phyloP scores from a whole-genome alignment of 2,113 vertebrate species.

The Desmodus rotundus region DNA sequence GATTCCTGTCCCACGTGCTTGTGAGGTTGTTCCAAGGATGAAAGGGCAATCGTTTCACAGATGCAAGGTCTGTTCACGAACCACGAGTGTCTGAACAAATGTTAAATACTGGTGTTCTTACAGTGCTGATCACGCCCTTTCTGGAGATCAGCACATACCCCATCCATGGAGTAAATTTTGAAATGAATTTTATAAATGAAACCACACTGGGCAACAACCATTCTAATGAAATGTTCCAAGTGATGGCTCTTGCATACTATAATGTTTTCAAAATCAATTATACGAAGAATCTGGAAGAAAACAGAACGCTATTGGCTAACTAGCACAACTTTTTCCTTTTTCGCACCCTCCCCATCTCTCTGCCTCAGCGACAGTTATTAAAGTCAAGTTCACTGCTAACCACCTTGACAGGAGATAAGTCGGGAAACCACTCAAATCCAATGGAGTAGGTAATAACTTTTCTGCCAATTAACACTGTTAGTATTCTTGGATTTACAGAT shows the following conservation, averaged over 20 bases:
- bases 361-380: not conserved
- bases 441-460: not conserved
- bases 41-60: not conserved
- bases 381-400: constrained; percentile 24
- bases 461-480: not conserved
- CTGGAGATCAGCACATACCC: not conserved
- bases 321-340: not conserved
- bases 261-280: not conserved
- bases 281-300: not conserved
- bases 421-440: not conserved
- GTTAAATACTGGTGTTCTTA: not conserved
- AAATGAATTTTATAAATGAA: constrained; percentile 4
- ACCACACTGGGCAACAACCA: not conserved
- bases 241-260: not conserved
- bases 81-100: not conserved
- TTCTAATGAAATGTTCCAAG: constrained; percentile 4
- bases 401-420: not conserved
- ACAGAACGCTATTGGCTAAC: not conserved
- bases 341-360: not conserved
- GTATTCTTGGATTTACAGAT: not conserved
- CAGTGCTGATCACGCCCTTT: not conserved
- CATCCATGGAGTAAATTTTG: not conserved
- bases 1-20: not conserved
- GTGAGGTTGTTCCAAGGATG: not conserved
- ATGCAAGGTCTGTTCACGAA: not conserved